Percentiles rank a stretch among this genome's conserved stretches.
Conservation (phyloP, 2,888 invertebrate genomes). For the Eurytoma californica region DNA sequence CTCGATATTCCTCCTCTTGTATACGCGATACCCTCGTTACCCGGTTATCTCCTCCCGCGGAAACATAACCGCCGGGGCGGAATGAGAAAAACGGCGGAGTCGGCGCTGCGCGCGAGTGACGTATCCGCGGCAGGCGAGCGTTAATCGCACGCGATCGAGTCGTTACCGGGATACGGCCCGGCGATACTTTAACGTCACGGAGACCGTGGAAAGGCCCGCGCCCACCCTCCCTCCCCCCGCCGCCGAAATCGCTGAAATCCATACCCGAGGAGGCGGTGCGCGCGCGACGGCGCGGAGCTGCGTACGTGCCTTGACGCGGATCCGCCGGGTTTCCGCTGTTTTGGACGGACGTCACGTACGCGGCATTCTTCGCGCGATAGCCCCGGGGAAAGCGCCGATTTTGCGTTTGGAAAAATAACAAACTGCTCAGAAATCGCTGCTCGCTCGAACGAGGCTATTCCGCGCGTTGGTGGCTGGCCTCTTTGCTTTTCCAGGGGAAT, state of each 20-base stretch:
- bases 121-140: constrained; percentile 63
- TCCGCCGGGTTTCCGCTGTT: constrained; percentile 27
- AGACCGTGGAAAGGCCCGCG: constrained; percentile 40
- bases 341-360: constrained; percentile 28
- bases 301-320: constrained; percentile 17
- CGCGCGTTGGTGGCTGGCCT: not conserved
- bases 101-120: constrained; percentile 46
- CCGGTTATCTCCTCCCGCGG: constrained; percentile 33
- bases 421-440: constrained; percentile 9
- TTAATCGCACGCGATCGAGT: constrained; percentile 70
- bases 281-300: constrained; percentile 28
- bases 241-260: constrained; percentile 44
- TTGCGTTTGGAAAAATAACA: constrained; percentile 29
- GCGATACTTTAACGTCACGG: constrained; percentile 65
- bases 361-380: not conserved
- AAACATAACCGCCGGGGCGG: constrained; percentile 31
- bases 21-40: constrained; percentile 48
- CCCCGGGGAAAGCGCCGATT: constrained; percentile 12
- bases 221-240: constrained; percentile 3
- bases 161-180: constrained; percentile 65
- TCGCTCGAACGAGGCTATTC: not conserved
- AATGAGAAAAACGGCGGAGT: constrained; percentile 53
- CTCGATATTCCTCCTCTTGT: constrained; percentile 26
- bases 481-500: not conserved
- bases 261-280: constrained; percentile 40